A percentile compares a stretch with the other conserved stretches of the same genome.
Evolutionary conservation across 2,797 vertebrate genomes (phyloP).

Genomic region (Sitta carolinensis): DNA sequence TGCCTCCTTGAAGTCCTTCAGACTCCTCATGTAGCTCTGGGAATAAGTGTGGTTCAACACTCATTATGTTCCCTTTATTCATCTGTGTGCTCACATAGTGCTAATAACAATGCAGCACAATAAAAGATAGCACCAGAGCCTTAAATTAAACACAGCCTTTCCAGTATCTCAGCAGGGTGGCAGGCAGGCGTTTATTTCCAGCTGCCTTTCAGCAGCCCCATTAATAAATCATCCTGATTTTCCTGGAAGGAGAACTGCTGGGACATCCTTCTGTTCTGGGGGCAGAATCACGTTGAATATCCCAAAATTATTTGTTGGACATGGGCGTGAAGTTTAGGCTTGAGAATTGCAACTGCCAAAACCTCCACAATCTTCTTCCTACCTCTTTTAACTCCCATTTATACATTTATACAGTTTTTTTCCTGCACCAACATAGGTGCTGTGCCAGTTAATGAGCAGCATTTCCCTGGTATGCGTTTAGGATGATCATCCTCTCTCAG

Average conservation of each 20-base stretch:
- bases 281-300: conserved; percentile 36
- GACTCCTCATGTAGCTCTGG: conserved; percentile 27
- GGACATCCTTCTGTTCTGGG: conserved; percentile 60
- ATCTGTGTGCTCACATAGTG: conserved; percentile 33
- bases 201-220: conserved; percentile 54
- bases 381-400: background rate
- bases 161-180: conserved; percentile 60
- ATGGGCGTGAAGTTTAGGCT: background rate
- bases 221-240: conserved; percentile 58
- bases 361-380: background rate
- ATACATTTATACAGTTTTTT: background rate
- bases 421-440: background rate
- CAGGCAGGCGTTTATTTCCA: conserved; percentile 57
- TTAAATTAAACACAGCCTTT: conserved; percentile 48
- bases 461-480: background rate
- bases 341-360: conserved; percentile 7
- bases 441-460: background rate
- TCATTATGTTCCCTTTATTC: conserved; percentile 55
- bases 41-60: conserved; percentile 51
- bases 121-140: conserved; percentile 47
- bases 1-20: background rate
- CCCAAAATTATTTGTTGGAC: conserved; percentile 44
- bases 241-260: conserved; percentile 51
- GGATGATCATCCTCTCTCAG: background rate
- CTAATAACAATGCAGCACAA: conserved; percentile 57